These are phyloP conservation scores for Parotocinclus haroldoi DNA, from an alignment of 2,797 vertebrate genomes.

Conservation along the genomic window DNA sequence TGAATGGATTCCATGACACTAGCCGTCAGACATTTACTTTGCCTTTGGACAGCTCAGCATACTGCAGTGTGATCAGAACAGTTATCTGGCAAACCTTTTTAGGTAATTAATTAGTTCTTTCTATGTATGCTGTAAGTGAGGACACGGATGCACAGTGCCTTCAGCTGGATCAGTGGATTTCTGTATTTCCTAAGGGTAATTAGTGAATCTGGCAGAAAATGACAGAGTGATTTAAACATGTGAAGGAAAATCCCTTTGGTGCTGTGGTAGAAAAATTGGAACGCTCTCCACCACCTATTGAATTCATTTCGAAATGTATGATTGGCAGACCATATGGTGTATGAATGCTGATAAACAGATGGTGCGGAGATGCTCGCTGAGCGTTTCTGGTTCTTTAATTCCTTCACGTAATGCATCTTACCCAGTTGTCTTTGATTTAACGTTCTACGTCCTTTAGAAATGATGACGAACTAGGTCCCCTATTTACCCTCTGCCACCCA, in stretches of 20 bases:
- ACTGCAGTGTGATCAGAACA: neutral
- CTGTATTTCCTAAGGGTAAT: constrained; percentile 4
- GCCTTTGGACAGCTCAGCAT: neutral
- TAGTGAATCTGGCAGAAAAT: constrained; percentile 6
- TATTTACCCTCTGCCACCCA: too few species aligned
- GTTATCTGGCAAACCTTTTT: neutral
- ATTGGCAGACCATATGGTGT: constrained; percentile 37
- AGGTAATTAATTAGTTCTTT: neutral
- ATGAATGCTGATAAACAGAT: constrained; percentile 22
- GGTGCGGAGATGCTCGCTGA: constrained; percentile 15
- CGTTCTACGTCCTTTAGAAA: too few species aligned
- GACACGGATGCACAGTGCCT: neutral
- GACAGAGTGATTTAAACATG: constrained; percentile 7
- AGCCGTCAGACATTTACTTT: constrained; percentile 5
- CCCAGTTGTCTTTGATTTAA: neutral
- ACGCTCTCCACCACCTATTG: constrained; percentile 18
- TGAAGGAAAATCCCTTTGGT: constrained; percentile 5
- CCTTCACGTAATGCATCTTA: neutral
- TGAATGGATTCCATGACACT: neutral
- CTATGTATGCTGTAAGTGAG: neutral
- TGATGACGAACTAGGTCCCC: too few species aligned
- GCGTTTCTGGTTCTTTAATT: neutral
- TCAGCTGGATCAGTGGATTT: neutral
- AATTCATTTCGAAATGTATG: constrained; percentile 43
- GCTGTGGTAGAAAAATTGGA: neutral